Conservation (phyloP, 2,113 vertebrate genomes). For the Capreolus pygargus region DNA sequence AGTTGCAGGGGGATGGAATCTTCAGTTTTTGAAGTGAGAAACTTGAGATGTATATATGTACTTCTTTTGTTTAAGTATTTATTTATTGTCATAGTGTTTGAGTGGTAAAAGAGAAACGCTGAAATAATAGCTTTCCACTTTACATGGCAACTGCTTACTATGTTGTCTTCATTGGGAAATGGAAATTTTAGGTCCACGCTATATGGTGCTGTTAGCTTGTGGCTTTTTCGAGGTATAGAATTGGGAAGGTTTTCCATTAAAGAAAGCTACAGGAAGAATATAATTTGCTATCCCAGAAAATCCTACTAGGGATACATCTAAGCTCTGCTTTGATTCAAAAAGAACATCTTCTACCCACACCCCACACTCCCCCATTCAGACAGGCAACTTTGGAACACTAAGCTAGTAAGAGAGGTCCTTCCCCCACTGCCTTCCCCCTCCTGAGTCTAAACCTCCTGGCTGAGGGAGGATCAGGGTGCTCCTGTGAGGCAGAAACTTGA, state of each 20-base stretch:
- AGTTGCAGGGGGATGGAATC: background rate
- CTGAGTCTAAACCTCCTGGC: background rate
- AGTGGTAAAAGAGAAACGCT: background rate
- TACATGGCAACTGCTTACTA: background rate
- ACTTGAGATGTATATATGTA: background rate
- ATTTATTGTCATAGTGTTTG: background rate
- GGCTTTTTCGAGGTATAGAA: background rate
- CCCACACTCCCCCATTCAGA: background rate
- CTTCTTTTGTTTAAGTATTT: background rate
- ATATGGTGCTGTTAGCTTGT: background rate
- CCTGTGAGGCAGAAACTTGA: background rate
- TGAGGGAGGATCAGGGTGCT: background rate
- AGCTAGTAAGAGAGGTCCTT: background rate
- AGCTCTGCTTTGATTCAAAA: background rate
- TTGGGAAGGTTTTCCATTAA: background rate
- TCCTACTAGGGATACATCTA: background rate
- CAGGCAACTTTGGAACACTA: background rate
- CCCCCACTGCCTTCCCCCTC: background rate
- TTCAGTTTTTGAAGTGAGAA: background rate
- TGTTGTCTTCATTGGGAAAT: background rate
- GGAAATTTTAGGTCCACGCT: background rate
- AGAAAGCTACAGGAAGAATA: background rate
- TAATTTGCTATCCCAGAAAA: background rate
- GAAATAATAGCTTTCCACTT: background rate
- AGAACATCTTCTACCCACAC: background rate